Evolutionary conservation across 2,888 invertebrate genomes (phyloP), one percentile per base, ranked within the genome.

Genomic region (Anorthoa munda): DNA sequence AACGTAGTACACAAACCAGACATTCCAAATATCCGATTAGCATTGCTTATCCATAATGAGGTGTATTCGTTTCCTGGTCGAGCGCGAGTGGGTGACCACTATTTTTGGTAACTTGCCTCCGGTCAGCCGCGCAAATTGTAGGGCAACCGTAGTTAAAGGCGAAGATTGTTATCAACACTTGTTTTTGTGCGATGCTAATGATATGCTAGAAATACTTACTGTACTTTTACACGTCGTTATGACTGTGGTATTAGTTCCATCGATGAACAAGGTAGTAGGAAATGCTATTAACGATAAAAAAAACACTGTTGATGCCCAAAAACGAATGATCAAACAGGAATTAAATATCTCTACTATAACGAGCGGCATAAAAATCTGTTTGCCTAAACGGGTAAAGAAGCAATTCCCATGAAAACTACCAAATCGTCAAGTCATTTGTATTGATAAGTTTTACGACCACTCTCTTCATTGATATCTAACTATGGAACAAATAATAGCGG

Each of bases 41-140:
- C 80, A 89, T 84, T 74, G 71, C 69, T 55, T 75, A 67, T 71
- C 68, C 66, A 82, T 86, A 86, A 85, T 78, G 79, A 85, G 78
- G 56, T 46, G 66, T 72, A 74, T 73, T 75, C 75, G 81, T 89
- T 94, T 94, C 94, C 94, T 92, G 91, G 89, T 92, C 74, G 84
- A 65, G 61, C 51, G 73, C 75, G 83, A 90, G 94, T 94, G 94
- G 94, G 94, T 87, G 90, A 85, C 39, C 81, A 84, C 85, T 92
- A 87, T 92, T 91, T 95, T 93, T 90, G 95, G 95, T 87, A 94
- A 90, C 93, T 92, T 92, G 94, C 86, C 84, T 86, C 79, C 77
- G 84, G 82, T 83, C 85, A 86, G 82, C 82, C 71, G 77, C 84
- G 83, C 79, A 85, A 87, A 89, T 88, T 89, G 86, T 91, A 89